Evolutionary conservation across 2,113 vertebrate species (phyloP).

Genomic region (Dasyurus viverrinus): DNA sequence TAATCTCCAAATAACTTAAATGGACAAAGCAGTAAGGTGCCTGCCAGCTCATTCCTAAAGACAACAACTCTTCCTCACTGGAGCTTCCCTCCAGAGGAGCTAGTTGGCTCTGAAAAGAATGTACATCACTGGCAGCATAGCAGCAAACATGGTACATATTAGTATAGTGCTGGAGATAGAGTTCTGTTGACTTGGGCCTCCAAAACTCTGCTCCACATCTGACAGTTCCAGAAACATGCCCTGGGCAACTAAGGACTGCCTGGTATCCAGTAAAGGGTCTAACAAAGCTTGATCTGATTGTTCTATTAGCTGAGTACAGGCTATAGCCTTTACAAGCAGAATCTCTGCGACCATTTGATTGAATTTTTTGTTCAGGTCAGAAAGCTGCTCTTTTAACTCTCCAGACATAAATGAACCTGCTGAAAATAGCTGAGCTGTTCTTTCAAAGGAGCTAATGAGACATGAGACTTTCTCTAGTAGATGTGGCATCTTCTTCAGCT

Average conservation of each 20-base stretch:
- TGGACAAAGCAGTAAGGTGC: not conserved
- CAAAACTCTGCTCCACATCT: slow-evolving; percentile 87
- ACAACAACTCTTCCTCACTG: not conserved
- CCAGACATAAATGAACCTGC: slow-evolving; percentile 83
- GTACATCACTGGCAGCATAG: slow-evolving; percentile 90
- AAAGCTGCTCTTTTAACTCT: slow-evolving; percentile 84
- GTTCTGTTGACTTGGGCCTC: slow-evolving; percentile 87
- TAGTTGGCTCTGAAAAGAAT: slow-evolving; percentile 89
- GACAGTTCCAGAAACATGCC: slow-evolving; percentile 84
- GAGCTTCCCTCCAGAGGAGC: slow-evolving; percentile 35
- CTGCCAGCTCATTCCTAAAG: not conserved
- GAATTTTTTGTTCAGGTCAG: slow-evolving; percentile 82
- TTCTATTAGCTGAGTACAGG: slow-evolving; percentile 67
- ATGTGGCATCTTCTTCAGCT: slow-evolving; percentile 62
- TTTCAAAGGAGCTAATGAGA: slow-evolving; percentile 80
- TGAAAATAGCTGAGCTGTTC: slow-evolving; percentile 86
- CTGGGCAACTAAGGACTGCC: slow-evolving; percentile 78
- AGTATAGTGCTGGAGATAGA: slow-evolving; percentile 88
- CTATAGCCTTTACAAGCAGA: slow-evolving; percentile 78
- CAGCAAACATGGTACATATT: slow-evolving; percentile 85
- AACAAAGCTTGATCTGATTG: slow-evolving; percentile 61
- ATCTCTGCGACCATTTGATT: slow-evolving; percentile 79
- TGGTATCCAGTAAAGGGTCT: slow-evolving; percentile 51
- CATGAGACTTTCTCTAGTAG: slow-evolving; percentile 38
- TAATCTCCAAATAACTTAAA: not conserved